Conservation (phyloP, 2,113 vertebrate species). For the Erpornis zantholeuca region DNA sequence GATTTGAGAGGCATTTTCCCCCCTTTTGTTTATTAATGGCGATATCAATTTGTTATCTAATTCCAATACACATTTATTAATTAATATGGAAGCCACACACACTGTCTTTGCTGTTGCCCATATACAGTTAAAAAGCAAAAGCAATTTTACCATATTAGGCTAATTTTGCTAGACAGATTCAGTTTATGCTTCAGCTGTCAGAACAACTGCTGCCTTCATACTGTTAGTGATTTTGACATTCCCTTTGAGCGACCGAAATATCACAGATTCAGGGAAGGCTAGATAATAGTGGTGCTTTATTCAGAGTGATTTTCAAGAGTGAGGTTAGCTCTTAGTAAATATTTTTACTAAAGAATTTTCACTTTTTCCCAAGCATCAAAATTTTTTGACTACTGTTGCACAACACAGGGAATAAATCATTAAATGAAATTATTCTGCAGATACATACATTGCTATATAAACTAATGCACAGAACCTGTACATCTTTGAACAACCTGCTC, state of each 20-base stretch:
- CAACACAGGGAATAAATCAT: neutral
- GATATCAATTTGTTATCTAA: neutral
- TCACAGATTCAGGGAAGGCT: conserved; percentile 56
- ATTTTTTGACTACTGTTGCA: neutral
- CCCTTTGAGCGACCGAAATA: conserved; percentile 67
- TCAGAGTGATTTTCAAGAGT: conserved; percentile 36
- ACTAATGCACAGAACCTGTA: neutral
- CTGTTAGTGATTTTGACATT: conserved; percentile 69
- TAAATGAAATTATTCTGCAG: neutral
- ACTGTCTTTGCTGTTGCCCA: neutral
- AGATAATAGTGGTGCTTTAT: conserved; percentile 24
- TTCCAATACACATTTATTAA: neutral
- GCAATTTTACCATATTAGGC: conserved; percentile 65
- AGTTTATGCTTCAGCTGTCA: conserved; percentile 74
- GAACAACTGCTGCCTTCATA: conserved; percentile 59
- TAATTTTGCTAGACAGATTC: conserved; percentile 75
- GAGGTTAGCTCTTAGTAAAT: neutral
- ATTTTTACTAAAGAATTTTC: neutral
- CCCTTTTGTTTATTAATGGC: neutral
- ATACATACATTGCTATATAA: neutral
- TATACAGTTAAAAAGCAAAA: conserved; percentile 64
- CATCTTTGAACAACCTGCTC: neutral
- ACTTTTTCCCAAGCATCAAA: neutral
- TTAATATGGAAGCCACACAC: neutral
- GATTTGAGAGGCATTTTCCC: neutral